Percentiles rank a stretch among this genome's conserved stretches.
Conservation (phyloP, 2,888 invertebrate species). For the Cryptus armator region DNA sequence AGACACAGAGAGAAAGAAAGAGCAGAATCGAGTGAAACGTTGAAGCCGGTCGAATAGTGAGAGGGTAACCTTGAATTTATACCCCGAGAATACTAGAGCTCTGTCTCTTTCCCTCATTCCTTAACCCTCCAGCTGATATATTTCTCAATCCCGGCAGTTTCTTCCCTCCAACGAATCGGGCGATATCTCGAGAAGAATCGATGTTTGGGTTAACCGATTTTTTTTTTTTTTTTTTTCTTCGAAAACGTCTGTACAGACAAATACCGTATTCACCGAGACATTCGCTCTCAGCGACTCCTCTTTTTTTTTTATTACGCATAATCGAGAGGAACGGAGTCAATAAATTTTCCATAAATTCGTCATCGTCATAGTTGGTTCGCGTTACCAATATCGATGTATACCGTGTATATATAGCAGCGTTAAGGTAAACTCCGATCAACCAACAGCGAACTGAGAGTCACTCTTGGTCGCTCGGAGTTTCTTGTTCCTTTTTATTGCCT, state of each 20-base stretch:
- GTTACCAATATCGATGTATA: no score
- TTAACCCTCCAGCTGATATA: constrained; percentile 49
- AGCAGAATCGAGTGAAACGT: constrained; percentile 37
- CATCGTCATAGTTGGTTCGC: no score
- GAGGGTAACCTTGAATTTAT: constrained; percentile 66
- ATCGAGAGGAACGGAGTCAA: no score
- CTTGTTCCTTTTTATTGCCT: constrained; percentile 60
- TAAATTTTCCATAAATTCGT: no score
- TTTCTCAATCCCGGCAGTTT: constrained; percentile 46
- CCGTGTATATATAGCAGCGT: no score
- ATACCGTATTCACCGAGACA: no score
- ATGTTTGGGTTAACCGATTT: not conserved
- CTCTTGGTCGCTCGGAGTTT: constrained; percentile 43
- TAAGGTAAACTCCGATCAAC: constrained; percentile 26
- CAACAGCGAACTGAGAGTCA: constrained; percentile 57
- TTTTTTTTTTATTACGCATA: no score
- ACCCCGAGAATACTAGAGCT: constrained; percentile 49
- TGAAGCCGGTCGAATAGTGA: constrained; percentile 56
- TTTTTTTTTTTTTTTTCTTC: no score
- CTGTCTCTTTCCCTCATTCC: constrained; percentile 12
- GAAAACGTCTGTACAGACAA: no score
- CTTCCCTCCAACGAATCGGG: not conserved
- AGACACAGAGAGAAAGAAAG: constrained; percentile 42
- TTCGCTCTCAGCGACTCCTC: no score
- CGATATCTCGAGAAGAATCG: constrained; percentile 10